Base-by-base conservation (phyloP, 1,140 invertebrate species). In the Dendroctonus ponderosae region DNA sequence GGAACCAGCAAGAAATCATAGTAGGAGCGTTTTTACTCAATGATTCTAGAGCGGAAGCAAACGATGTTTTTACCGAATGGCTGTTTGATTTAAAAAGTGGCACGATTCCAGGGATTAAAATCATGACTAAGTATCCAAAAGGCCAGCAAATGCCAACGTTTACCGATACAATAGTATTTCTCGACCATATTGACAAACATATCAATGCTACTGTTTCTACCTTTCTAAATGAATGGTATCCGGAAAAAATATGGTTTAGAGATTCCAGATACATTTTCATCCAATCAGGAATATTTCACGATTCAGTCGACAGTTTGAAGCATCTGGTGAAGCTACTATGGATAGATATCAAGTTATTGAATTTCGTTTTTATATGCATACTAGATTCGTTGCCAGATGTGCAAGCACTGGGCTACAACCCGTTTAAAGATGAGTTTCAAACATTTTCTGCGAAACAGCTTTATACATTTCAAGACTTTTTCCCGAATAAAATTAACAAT, bases 131-230 rank as follows among this genome's bases (percentile, higher is more conserved):
- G 49, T 9, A 38, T 15, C 58, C 43, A 11, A n/a, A 39, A 37
- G 7, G 12, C 15, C 6, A 5, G 15, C 11, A 6, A 5, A 46
- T 8, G 9, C 5, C 46, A 0, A 9, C 40, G 11, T 60, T 60
- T 60, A 49, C 58, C 3, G 58, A 60, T 15, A 49, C 58, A 7
- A 12, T 60, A 37, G n/a, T 60, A 48, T 49, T 60, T 38, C 9
- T 48, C 44, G 58, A 56, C 7, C 7, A 39, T 56, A 9, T 38
- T 39, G 9, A 41, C 5, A 41, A 15, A 15, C 0, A 49, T 38
- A 11, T 49, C 15, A 6, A 9, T 3, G 40, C 7, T 44, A 49
- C 26, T 39, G 9, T n/a, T 39, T 38, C 26, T n/a, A 38, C 43
- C 26, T 26, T 26, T 3, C 26, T 26, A 26, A 26, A 26, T 26